Conservation (phyloP, 2,888 invertebrate genomes). For the Mechanitis mazaeus region DNA sequence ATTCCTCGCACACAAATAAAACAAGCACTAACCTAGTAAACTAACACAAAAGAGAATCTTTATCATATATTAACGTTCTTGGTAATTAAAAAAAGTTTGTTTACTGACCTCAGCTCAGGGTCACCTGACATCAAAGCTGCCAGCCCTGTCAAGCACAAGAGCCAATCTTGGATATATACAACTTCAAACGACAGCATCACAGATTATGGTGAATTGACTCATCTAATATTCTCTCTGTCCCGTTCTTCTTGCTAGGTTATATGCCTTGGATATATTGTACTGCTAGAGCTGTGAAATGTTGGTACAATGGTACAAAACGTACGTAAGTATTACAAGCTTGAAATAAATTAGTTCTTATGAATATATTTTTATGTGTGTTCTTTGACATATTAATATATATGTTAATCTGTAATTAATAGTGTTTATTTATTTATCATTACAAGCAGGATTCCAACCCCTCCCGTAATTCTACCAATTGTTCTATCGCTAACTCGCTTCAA, state of each 20-base stretch:
- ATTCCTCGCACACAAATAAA: too few relatives aligned
- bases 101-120: constrained; percentile 6
- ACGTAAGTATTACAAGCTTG: neutral
- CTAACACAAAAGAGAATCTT: too few relatives aligned
- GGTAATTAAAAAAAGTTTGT: constrained; percentile 3
- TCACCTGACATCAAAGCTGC: constrained; percentile 9
- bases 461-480: too few relatives aligned
- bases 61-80: neutral
- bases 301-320: neutral
- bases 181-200: constrained; percentile 32
- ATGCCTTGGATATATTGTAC: constrained; percentile 15
- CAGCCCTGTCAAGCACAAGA: constrained; percentile 23
- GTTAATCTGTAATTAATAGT: too few relatives aligned
- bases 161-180: constrained; percentile 24
- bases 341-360: too few relatives aligned
- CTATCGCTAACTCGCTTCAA: too few relatives aligned
- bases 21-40: too few relatives aligned
- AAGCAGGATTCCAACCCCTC: too few relatives aligned
- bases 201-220: constrained; percentile 62
- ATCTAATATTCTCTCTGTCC: constrained; percentile 71
- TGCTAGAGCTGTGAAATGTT: constrained; percentile 6
- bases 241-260: constrained; percentile 20
- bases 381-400: too few relatives aligned
- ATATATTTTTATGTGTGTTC: too few relatives aligned
- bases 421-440: too few relatives aligned